Conservation (phyloP, 2,888 invertebrate genomes). For the Rhagophthalmus giganteus region DNA sequence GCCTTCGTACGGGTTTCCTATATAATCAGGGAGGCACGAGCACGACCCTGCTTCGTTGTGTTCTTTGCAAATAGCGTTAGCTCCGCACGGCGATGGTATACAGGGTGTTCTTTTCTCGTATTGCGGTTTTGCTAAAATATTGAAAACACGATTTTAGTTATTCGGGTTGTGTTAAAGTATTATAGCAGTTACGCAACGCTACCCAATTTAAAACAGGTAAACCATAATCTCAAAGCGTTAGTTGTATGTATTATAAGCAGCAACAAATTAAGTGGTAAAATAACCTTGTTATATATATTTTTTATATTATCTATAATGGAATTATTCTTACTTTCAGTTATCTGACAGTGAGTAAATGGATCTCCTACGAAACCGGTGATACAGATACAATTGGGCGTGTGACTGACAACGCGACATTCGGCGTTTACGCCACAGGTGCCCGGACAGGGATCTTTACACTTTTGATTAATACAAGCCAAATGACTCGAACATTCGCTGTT, state of each 20-base stretch:
- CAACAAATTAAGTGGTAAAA: too few relatives aligned
- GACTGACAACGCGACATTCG: constrained; percentile 61
- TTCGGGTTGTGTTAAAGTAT: background rate
- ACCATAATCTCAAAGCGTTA: too few relatives aligned
- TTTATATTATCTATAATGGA: too few relatives aligned
- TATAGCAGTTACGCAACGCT: background rate
- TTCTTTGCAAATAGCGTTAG: constrained; percentile 64
- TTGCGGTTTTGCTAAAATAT: constrained; percentile 8
- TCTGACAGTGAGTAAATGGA: constrained; percentile 59
- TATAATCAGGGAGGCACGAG: constrained; percentile 62
- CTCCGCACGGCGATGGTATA: constrained; percentile 67
- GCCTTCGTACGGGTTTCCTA: constrained; percentile 67
- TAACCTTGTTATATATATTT: too few relatives aligned
- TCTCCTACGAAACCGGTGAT: constrained; percentile 60
- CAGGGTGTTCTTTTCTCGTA: constrained; percentile 56
- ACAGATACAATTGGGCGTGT: constrained; percentile 64
- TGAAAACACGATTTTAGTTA: background rate
- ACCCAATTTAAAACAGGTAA: too few relatives aligned
- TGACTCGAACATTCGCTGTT: constrained; percentile 71
- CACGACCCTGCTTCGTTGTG: constrained; percentile 58
- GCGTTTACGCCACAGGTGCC: constrained; percentile 62
- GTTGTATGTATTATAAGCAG: too few relatives aligned
- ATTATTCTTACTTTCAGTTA: constrained; percentile 28
- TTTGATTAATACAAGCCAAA: constrained; percentile 73
- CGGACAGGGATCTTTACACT: constrained; percentile 71